Evolutionary conservation across 2,113 vertebrate genomes (phyloP), one percentile per base, ranked within the genome.

Genomic region (Aplodontia rufa): DNA sequence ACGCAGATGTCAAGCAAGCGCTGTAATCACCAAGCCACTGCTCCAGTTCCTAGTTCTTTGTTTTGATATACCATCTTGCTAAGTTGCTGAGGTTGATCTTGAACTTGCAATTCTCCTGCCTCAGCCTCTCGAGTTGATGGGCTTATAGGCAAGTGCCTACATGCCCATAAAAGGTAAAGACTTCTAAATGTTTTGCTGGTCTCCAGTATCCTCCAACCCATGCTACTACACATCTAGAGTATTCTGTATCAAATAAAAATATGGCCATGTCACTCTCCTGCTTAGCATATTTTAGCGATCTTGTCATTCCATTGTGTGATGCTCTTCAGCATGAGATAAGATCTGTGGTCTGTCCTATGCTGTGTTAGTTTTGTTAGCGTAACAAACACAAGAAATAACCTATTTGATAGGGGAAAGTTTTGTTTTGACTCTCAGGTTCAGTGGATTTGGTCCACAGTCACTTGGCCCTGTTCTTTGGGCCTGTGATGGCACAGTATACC

Each of bases 201-300:
- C 64, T 89, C 22, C 64, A 26, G 13, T 35, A 60, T 40, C 81
- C 47, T 94, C n/a, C 6, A 28, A 72, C 8, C 19, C 55, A 47
- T 51, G 5, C 28, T 75, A 64, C 26, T 75, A 83, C 37, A 69
- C 35, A 28, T 72, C 76, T 80, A 69, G 19, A 94, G 40, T 47
- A 45, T 51, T 92, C 53, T 49, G 32, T 81, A 47, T 87, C 90
- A 78, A 62, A 83, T 66, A 85, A 92, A 95, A 76, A 78, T 72
- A 89, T 58, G n/a, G 55, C 20, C 66, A 55, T 68, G 37, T 51
- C 35, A 85, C 17, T 80, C 66, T 62, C 22, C 37, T 81, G 35
- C n/a, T 93, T 66, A 88, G 83, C 87, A 83, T 72, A 66, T 82
- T 40, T 92, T 30, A 37, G 5, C 80, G n/a, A 80, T 62, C 42